Percentiles rank a stretch among this genome's conserved stretches.
phyloP scores from a whole-genome alignment of 2,888 invertebrate genomes.

The Belgica antarctica region DNA sequence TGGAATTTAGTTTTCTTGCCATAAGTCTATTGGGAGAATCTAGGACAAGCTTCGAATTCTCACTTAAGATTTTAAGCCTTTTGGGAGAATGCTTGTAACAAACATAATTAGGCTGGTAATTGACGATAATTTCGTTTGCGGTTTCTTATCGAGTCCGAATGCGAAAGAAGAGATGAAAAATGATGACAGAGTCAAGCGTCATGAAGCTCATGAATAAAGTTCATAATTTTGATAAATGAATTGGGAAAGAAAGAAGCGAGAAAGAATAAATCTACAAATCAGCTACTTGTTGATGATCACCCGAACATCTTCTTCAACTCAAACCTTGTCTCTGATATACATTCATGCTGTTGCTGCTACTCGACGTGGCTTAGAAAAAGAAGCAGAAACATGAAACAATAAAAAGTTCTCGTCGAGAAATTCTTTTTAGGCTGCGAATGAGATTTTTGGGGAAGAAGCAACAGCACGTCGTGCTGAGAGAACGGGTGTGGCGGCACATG shows the following conservation, averaged over 20 bases:
- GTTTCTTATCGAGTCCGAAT: no score
- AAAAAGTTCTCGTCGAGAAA: neutral
- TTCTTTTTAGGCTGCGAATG: neutral
- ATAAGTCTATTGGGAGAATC: slow-evolving; percentile 11
- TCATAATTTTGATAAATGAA: neutral
- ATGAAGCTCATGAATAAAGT: no score
- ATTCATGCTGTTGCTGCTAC: neutral
- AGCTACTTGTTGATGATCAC: slow-evolving; percentile 39
- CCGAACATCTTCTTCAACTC: neutral
- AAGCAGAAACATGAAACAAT: neutral
- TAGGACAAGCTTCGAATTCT: slow-evolving; percentile 16
- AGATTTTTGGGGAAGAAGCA: neutral
- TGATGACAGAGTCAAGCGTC: no score
- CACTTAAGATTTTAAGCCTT: neutral
- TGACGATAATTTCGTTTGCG: neutral
- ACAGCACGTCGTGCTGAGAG: neutral
- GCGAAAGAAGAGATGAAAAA: no score
- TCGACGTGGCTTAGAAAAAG: neutral
- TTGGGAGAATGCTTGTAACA: neutral
- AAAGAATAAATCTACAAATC: slow-evolving; percentile 34
- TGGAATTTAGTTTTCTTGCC: slow-evolving; percentile 17
- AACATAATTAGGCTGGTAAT: neutral
- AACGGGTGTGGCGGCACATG: neutral
- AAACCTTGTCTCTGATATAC: neutral
- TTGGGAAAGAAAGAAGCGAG: no score